Percentiles rank a stretch among this genome's conserved stretches.
phyloP scores from a whole-genome alignment of 2,888 invertebrate genomes.

The Brachypalpus laphriformis region DNA sequence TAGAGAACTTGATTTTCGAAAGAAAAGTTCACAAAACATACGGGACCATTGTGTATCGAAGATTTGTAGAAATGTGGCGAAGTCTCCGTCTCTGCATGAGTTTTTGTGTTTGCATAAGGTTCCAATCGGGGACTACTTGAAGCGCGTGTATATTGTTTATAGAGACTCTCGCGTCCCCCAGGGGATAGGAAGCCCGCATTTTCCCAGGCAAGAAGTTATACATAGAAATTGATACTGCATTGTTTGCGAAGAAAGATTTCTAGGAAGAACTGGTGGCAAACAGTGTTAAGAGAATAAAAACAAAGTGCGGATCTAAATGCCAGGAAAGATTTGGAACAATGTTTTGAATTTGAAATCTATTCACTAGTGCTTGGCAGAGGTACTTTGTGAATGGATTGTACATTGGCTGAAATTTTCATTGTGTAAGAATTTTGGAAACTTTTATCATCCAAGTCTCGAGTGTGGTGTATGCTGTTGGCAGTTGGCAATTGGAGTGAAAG shows the following conservation, averaged over 20 bases:
- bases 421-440: conserved; percentile 20
- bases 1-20: background rate
- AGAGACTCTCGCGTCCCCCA: too few species aligned
- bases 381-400: background rate
- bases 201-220: conserved; percentile 27
- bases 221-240: conserved; percentile 39
- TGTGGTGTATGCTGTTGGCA: conserved; percentile 15
- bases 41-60: conserved; percentile 9
- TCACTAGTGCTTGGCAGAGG: background rate
- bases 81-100: too few species aligned
- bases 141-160: conserved; percentile 35
- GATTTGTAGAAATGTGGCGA: conserved; percentile 27
- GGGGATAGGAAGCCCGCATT: conserved; percentile 16
- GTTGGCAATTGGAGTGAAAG: conserved; percentile 27
- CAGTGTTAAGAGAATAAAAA: background rate
- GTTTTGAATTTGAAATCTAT: conserved; percentile 46
- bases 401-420: conserved; percentile 12
- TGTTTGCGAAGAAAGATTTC: conserved; percentile 39
- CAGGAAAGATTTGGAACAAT: conserved; percentile 39
- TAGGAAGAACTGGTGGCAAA: conserved; percentile 15
- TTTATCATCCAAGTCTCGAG: background rate
- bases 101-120: conserved; percentile 36
- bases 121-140: conserved; percentile 23
- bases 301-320: conserved; percentile 23
- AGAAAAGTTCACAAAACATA: conserved; percentile 2